Conservation (phyloP, 2,113 vertebrate genomes). For the Oxyura jamaicensis region DNA sequence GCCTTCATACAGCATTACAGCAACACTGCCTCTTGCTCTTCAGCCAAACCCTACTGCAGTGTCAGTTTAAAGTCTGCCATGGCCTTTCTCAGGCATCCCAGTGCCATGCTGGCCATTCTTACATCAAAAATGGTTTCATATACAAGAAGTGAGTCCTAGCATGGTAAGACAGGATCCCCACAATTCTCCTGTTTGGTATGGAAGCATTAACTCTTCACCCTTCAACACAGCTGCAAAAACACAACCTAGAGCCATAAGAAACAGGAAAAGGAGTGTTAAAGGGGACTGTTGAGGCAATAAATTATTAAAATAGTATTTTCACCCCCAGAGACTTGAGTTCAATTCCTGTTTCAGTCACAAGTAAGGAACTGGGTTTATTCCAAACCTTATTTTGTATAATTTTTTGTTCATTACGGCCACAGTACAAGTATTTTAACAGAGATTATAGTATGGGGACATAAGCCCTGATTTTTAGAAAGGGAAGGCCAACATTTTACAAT, state of each 20-base stretch:
- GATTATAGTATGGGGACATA: neutral
- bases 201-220: constrained; percentile 4
- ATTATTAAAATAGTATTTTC: constrained; percentile 43
- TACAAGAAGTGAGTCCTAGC: neutral
- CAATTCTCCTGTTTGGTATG: neutral
- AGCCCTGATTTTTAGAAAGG: neutral
- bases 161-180: neutral
- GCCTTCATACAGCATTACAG: neutral
- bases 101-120: neutral
- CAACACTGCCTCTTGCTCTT: neutral
- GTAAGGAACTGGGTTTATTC: constrained; percentile 21
- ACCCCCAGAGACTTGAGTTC: neutral
- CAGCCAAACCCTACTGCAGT: constrained; percentile 31
- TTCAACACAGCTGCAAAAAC: neutral
- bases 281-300: neutral
- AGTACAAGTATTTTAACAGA: constrained; percentile 6
- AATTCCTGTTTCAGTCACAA: constrained; percentile 24
- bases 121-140: neutral
- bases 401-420: neutral
- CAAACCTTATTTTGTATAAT: constrained; percentile 1
- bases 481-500: neutral
- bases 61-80: neutral
- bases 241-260: neutral
- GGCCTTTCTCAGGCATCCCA: neutral
- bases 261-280: constrained; percentile 21